These are phyloP conservation scores for Himantopus leucocephalus DNA, from an alignment of 2,113 vertebrate genomes.

Conservation along the genomic window DNA sequence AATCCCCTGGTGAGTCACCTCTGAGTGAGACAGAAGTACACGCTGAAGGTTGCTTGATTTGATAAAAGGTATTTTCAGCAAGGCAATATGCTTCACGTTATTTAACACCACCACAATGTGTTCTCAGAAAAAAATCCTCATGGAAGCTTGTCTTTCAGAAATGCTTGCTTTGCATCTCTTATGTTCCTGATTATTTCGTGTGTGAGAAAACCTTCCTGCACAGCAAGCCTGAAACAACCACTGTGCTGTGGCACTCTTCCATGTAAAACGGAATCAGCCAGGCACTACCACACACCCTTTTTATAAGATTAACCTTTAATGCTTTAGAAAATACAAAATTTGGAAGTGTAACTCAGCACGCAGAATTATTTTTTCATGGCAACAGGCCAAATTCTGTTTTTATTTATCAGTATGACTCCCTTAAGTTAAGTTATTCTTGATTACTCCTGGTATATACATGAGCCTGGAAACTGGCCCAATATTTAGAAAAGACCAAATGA, in stretches of 20 bases:
- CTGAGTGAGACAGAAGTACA: neutral
- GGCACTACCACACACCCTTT: neutral
- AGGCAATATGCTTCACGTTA: neutral
- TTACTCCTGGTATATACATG: neutral
- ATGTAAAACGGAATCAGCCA: neutral
- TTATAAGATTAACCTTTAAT: neutral
- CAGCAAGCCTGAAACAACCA: neutral
- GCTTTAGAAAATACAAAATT: neutral
- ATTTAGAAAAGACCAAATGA: neutral
- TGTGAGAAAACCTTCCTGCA: neutral
- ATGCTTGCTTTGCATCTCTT: neutral
- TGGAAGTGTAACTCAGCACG: neutral
- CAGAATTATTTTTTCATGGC: neutral
- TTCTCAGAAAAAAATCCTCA: neutral
- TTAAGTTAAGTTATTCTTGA: neutral
- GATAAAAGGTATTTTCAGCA: conserved; percentile 11
- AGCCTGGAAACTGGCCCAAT: neutral
- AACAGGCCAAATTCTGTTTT: neutral
- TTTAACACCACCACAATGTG: neutral
- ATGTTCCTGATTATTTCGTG: neutral
- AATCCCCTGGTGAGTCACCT: conserved; percentile 5
- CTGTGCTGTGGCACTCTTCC: neutral
- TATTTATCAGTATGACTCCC: neutral
- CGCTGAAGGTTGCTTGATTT: neutral
- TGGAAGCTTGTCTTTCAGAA: conserved; percentile 5